These are phyloP conservation scores for Syrmaticus mikado DNA, from an alignment of 2,113 vertebrate genomes.

Conservation along the genomic window DNA sequence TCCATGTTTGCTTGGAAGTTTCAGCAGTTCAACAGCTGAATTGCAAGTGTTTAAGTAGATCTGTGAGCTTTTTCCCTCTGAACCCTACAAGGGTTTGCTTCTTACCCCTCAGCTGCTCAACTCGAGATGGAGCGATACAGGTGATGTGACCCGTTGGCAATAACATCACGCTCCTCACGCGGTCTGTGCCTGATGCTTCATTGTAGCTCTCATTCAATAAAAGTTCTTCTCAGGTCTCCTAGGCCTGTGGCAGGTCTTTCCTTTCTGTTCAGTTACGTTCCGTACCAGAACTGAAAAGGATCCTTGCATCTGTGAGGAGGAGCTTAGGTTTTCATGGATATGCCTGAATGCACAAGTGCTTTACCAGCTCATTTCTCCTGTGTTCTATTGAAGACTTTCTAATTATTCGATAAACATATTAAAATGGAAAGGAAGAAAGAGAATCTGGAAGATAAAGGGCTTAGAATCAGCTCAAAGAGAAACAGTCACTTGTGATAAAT, in stretches of 20 bases:
- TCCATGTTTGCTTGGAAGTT: rapidly evolving
- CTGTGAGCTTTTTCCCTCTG: not conserved
- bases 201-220: not conserved
- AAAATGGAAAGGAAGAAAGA: not conserved
- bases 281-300: not conserved
- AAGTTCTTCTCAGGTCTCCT: not conserved
- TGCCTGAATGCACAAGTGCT: not conserved
- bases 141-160: rapidly evolving
- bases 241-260: not conserved
- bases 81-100: not conserved
- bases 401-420: not conserved
- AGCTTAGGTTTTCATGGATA: not conserved
- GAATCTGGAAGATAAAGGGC: conserved; percentile 40
- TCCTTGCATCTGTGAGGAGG: not conserved
- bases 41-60: not conserved
- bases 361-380: not conserved
- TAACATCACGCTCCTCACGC: not conserved
- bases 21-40: not conserved
- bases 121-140: not conserved
- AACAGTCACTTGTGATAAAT: conserved; percentile 60
- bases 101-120: not conserved
- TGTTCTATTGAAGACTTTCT: conserved; percentile 11
- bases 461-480: conserved; percentile 36
- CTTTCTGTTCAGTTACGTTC: not conserved
- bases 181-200: not conserved